Conservation (phyloP, 2,888 invertebrate species). For the Drosophila koepferae region DNA sequence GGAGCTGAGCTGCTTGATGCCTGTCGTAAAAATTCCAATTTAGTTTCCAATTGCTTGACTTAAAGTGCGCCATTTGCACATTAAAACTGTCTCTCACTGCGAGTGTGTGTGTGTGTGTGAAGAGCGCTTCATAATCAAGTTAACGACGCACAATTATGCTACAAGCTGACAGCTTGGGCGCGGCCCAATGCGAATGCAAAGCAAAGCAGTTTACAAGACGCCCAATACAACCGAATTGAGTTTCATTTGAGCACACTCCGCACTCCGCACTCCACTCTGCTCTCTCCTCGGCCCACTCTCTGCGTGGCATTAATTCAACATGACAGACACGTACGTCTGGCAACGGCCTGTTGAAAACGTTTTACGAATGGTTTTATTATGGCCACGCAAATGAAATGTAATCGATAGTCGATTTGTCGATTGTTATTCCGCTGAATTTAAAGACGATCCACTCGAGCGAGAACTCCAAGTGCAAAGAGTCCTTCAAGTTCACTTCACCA, state of each 20-base stretch:
- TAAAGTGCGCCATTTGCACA: constrained; percentile 78
- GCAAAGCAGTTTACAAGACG: constrained; percentile 73
- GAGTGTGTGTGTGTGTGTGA: constrained; percentile 22
- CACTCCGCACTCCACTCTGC: not conserved
- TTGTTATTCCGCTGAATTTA: constrained; percentile 41
- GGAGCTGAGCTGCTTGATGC: constrained; percentile 54
- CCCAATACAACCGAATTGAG: constrained; percentile 27
- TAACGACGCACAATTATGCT: constrained; percentile 80
- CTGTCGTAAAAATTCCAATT: constrained; percentile 80
- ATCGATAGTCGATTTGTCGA: constrained; percentile 67
- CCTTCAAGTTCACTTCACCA: not conserved
- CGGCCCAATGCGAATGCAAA: constrained; percentile 61
- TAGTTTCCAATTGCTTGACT: constrained; percentile 80
- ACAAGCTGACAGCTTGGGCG: constrained; percentile 70
- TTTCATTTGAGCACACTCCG: not conserved
- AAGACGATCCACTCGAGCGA: constrained; percentile 21
- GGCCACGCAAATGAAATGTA: constrained; percentile 51
- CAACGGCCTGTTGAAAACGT: constrained; percentile 71
- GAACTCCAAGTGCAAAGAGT: constrained; percentile 18
- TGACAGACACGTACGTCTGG: constrained; percentile 70
- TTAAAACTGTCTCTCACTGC: constrained; percentile 45
- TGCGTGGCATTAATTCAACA: constrained; percentile 57
- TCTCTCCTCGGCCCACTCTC: too few species aligned
- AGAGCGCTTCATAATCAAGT: constrained; percentile 76
- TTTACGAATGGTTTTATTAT: constrained; percentile 75